Percentiles rank a stretch among this genome's conserved stretches.
phyloP scores from a whole-genome alignment of 2,113 vertebrate genomes.

The Nycticorax nycticorax region DNA sequence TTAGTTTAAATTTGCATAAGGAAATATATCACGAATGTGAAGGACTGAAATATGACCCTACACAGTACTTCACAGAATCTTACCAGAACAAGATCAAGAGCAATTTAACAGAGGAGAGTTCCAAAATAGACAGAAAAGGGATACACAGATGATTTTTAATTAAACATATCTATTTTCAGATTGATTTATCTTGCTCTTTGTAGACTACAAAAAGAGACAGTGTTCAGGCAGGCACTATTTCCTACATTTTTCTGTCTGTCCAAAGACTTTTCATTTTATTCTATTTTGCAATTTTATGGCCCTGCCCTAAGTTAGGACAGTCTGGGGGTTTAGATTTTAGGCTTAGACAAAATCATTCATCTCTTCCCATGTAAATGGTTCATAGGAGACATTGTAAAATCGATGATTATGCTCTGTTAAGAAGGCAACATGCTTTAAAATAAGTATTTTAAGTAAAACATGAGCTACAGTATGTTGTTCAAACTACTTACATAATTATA shows the following conservation, averaged over 20 bases:
- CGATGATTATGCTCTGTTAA: background rate
- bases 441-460: conserved; percentile 30
- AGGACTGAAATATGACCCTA: background rate
- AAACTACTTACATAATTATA: conserved; percentile 20
- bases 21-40: background rate
- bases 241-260: background rate
- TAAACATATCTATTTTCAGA: background rate
- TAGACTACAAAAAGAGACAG: background rate
- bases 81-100: background rate
- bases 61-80: background rate
- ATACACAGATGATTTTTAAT: background rate
- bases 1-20: background rate
- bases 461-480: background rate
- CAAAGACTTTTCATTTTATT: background rate
- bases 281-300: background rate
- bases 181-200: background rate
- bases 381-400: background rate
- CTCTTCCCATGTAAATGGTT: background rate
- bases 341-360: background rate
- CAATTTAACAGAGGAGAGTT: background rate
- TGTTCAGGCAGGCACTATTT: background rate
- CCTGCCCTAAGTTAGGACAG: background rate
- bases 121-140: background rate
- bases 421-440: background rate
- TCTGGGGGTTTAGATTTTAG: background rate